phyloP scores from a whole-genome alignment of 2,113 vertebrate species.

The Electrona antarctica region DNA sequence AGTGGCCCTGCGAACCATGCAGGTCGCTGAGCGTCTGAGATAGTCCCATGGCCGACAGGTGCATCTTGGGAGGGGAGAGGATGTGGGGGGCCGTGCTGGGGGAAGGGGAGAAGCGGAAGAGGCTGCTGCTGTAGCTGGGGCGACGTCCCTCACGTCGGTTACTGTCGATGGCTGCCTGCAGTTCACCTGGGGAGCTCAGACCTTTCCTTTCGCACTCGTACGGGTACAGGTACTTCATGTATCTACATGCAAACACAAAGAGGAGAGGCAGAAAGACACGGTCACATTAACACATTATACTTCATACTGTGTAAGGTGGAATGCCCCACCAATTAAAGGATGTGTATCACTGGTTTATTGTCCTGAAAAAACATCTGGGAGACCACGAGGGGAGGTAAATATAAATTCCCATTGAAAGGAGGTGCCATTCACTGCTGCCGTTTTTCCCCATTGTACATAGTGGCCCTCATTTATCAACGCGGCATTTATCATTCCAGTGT shows the following conservation, averaged over 20 bases:
- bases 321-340: background rate
- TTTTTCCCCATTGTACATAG: too few relatives aligned
- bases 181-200: constrained; percentile 92
- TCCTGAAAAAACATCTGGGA: too few relatives aligned
- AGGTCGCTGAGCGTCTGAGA: constrained; percentile 78
- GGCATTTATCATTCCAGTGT: too few relatives aligned
- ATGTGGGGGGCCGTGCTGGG: constrained; percentile 80
- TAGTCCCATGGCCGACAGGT: constrained; percentile 84
- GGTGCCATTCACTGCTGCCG: too few relatives aligned
- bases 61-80: constrained; percentile 87
- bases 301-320: too few relatives aligned
- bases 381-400: too few relatives aligned
- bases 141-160: constrained; percentile 94
- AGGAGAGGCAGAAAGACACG: constrained; percentile 10
- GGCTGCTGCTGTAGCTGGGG: constrained; percentile 93
- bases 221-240: constrained; percentile 98
- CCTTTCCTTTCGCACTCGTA: constrained; percentile 96
- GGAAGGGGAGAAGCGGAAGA: constrained; percentile 88
- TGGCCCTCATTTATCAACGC: too few relatives aligned
- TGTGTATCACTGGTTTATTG: too few relatives aligned
- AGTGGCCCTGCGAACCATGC: constrained; percentile 78
- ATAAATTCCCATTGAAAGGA: too few relatives aligned
- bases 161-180: constrained; percentile 96
- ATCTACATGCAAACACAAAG: constrained; percentile 49
- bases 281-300: too few relatives aligned